Percentiles rank a stretch among this genome's conserved stretches.
These are phyloP conservation scores for Yponomeuta sedellus DNA, from an alignment of 2,888 invertebrate genomes.

Conservation along the genomic window DNA sequence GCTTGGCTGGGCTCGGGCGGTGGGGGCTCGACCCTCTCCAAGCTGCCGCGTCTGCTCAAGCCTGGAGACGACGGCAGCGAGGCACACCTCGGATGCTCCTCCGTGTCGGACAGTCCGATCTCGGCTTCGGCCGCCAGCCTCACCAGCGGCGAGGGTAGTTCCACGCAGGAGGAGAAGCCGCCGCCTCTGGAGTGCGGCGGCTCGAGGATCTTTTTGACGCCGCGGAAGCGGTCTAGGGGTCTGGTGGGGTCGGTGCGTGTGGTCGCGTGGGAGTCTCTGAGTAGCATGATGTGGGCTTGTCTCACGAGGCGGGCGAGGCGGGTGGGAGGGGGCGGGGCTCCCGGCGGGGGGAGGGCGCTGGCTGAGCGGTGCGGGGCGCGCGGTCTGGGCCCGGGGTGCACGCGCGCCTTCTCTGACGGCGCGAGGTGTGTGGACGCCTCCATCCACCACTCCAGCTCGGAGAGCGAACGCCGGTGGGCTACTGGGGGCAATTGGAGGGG, in stretches of 20 bases:
- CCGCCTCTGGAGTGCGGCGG: constrained; percentile 70
- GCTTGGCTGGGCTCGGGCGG: constrained; percentile 24
- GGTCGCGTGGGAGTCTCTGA: constrained; percentile 84
- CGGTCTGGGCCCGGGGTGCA: constrained; percentile 31
- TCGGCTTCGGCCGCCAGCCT: constrained; percentile 12
- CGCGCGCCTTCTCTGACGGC: constrained; percentile 35
- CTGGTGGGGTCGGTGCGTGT: constrained; percentile 81
- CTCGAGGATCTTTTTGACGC: constrained; percentile 89
- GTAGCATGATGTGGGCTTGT: constrained; percentile 16
- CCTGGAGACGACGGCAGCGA: constrained; percentile 61
- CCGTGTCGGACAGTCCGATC: constrained; percentile 12
- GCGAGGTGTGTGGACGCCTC: constrained; percentile 77
- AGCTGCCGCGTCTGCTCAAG: constrained; percentile 39
- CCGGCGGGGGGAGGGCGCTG: constrained; percentile 24
- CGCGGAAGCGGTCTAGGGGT: constrained; percentile 84
- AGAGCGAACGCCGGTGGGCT: constrained; percentile 83
- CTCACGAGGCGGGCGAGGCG: constrained; percentile 27
- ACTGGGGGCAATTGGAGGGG: constrained; percentile 43
- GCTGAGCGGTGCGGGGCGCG: constrained; percentile 32
- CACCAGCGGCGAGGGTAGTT: constrained; percentile 82
- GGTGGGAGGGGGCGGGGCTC: constrained; percentile 12
- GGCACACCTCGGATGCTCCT: constrained; percentile 26
- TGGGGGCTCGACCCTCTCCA: constrained; percentile 33
- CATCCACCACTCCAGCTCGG: constrained; percentile 80
- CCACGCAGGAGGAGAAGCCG: constrained; percentile 85